phyloP scores from a whole-genome alignment of 2,113 vertebrate genomes.

The Rhombomys opimus region DNA sequence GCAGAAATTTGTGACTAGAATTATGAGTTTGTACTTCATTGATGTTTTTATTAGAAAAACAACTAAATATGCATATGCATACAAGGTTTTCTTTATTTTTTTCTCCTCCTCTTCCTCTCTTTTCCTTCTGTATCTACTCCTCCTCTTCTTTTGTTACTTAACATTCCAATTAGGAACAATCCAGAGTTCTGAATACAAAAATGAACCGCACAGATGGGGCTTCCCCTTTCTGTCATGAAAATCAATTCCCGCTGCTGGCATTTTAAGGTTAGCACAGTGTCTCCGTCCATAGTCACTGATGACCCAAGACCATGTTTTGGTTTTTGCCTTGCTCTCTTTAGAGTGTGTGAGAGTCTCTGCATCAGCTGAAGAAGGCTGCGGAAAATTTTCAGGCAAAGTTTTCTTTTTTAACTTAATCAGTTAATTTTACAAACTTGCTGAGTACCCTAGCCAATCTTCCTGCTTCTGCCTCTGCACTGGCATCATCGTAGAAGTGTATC shows the following conservation, averaged over 20 bases:
- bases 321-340: not conserved
- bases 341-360: not conserved
- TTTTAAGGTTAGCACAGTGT: not conserved
- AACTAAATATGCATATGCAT: not conserved
- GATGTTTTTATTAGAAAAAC: not conserved
- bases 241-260: not conserved
- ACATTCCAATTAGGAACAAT: slow-evolving; percentile 30
- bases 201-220: not conserved
- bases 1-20: not conserved
- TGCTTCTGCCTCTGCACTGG: not conserved
- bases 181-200: slow-evolving; percentile 10
- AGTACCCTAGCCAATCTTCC: not conserved
- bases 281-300: not conserved
- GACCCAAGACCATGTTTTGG: not conserved
- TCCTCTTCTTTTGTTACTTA: not conserved
- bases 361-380: not conserved
- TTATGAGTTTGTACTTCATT: slow-evolving; percentile 45
- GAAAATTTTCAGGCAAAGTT: not conserved
- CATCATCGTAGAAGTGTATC: not conserved
- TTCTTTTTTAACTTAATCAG: not conserved
- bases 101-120: not conserved
- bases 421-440: not conserved
- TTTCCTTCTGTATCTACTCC: not conserved
- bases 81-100: not conserved
- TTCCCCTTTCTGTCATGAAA: not conserved